Base-by-base conservation (phyloP, 2,888 invertebrate species). In the Agrilus biguttatus region DNA sequence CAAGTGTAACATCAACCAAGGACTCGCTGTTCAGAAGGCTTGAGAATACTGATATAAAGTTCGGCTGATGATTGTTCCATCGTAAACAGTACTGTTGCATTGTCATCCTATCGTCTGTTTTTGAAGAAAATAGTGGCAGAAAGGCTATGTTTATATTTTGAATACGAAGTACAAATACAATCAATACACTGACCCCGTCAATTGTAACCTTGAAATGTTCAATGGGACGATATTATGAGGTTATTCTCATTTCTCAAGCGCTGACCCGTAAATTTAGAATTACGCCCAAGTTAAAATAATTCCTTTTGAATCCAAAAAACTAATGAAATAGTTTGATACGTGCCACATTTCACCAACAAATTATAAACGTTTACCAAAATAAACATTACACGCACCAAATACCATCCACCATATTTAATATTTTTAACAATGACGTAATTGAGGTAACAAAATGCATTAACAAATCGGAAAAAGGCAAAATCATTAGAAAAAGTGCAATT, bases 51-150 rank as follows among this genome's bases (percentile, higher is more conserved):
- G 86, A 85, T 57, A 90, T 87, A 64, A 91, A 86, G 66, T 91
- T 91, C 41, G 88, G 88, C 62, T 89, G 89, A 72, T 91, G 90
- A 72, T 90, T 89, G 69, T 91, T 91, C 91, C 91, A 91, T 56
- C 89, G 69, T 46, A 67, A 57, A 57, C 66, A 67, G 55, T 66
- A 67, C 54, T 67, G 67, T 56, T 67, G 66, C 60, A 65, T 65
- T 43, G 66, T 57, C 66, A 66, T 66, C 28, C 33, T 46, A 41
- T 38, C 21, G 13, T 37, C 33, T 33, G 21, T 23, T 39, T 39
- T 33, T 39, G 12, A 36, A 21, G 39, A 34, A 21, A 36, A 19
- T 36, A 36, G 23, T 33, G 40, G 36, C 37, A n/a, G 38, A 34
- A 37, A 37, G 21, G 14, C 36, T 38, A 45, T 54, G 53, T 55